Evolutionary conservation across 2,797 vertebrate species (phyloP).

Genomic region (Ispidina picta): DNA sequence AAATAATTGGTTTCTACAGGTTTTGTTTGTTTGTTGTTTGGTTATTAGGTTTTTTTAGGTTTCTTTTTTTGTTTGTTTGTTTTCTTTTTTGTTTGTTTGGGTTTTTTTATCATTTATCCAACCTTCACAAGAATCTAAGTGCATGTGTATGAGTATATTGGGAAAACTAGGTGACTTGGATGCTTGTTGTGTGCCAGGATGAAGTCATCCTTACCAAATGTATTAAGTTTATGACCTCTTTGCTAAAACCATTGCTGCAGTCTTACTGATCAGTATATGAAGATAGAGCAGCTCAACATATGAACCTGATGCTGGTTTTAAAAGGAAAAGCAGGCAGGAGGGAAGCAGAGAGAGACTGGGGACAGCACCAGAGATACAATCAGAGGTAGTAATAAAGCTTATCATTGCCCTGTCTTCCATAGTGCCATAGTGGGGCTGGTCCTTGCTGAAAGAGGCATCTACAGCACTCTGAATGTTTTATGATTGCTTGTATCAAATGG

Average conservation of each 20-base stretch:
- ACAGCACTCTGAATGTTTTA: rapidly evolving
- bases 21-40: too few relatives aligned
- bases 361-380: neutral
- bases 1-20: neutral
- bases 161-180: neutral
- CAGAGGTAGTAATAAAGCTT: neutral
- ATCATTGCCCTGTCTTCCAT: neutral
- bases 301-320: neutral
- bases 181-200: neutral
- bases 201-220: neutral
- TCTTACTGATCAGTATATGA: neutral
- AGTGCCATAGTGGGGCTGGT: neutral
- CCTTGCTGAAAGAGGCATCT: neutral
- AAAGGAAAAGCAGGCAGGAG: neutral
- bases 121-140: neutral
- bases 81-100: neutral
- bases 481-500: neutral
- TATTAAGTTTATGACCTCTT: neutral
- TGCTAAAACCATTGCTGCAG: neutral
- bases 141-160: neutral
- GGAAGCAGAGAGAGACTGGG: rapidly evolving
- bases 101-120: neutral
- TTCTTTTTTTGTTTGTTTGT: neutral
- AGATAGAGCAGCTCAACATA: neutral
- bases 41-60: too few relatives aligned